Percentiles rank a stretch among this genome's conserved stretches.
phyloP scores from a whole-genome alignment of 2,797 vertebrate species.

The Crocodylus rhombifer region DNA sequence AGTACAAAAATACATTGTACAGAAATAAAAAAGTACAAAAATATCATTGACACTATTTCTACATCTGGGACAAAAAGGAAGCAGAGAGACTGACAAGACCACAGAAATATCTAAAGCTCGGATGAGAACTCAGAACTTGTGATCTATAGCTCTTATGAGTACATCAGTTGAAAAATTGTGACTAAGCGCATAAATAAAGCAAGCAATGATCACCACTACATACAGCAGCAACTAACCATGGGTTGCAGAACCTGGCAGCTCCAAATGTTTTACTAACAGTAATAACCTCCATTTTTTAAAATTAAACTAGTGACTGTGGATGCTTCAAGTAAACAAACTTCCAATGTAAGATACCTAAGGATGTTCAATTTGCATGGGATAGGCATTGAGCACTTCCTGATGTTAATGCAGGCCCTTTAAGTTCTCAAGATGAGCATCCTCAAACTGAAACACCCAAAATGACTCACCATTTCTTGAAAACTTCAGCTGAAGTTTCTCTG shows the following conservation, averaged over 20 bases:
- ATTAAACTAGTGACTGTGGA: neutral
- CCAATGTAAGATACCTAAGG: neutral
- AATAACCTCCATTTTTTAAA: neutral
- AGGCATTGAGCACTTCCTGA: neutral
- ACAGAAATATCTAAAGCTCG: neutral
- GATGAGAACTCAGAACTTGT: neutral
- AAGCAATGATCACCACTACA: neutral
- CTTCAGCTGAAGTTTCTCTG: neutral
- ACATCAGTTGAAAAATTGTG: no score
- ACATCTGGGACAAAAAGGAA: neutral
- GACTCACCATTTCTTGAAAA: no score
- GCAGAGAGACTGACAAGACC: neutral
- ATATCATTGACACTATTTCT: neutral
- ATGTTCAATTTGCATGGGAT: neutral
- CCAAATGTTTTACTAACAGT: neutral
- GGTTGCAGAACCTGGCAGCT: neutral
- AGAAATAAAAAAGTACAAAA: neutral
- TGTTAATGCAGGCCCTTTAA: neutral
- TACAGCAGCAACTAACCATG: neutral
- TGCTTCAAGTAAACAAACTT: neutral
- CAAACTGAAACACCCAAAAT: neutral
- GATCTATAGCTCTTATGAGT: neutral
- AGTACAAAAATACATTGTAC: no score
- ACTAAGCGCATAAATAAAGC: neutral
- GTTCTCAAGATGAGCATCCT: neutral